Evolutionary conservation across 2,888 invertebrate genomes (phyloP), one percentile per base, ranked within the genome.

Genomic region (Orchesellides sinensis): DNA sequence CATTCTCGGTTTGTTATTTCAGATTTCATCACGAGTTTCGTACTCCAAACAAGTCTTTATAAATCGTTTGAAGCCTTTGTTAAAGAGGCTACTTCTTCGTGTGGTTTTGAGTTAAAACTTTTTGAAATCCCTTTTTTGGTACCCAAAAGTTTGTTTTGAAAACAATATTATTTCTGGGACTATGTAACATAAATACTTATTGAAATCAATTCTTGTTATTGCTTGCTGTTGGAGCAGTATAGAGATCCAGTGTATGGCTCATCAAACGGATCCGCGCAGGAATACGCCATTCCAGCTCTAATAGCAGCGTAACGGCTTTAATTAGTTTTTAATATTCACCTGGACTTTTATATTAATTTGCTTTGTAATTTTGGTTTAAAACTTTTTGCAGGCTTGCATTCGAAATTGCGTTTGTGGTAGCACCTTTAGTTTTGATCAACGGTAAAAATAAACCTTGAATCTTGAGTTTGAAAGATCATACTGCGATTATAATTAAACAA

Each of bases 171-270:
- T 5, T 5, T 5, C 49, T 49, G 10, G n/a, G 5, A 17, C 25
- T 27, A 56, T 2, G n/a, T 23, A 2, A 19, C 1, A 17, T 14
- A 19, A 49, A n/a, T 21, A 2, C 21, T 3, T 49, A 17, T 49
- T n/a, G n/a, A n/a, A n/a, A n/a, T n/a, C n/a, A n/a, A n/a, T n/a
- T n/a, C n/a, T 25, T n/a, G 2, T 61, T n/a, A 17, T 14, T 59
- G 47, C n/a, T 47, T 49, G n/a, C 21, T 47, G 17, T 49, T 61
- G 1, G n/a, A n/a, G n/a, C 49, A 75, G 75, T 75, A 56, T 21
- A 75, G 56, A 27, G 66, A 75, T 17, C 75, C 75, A n/a, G 75
- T 75, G 10, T 75, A 56, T 27, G 75, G 75, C 5, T 14, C 23
- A 12, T 21, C 59, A 21, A 47, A 75, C 4, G 21, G 27, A 4